Base-by-base conservation (phyloP, 2,797 vertebrate genomes). In the Huso huso region DNA sequence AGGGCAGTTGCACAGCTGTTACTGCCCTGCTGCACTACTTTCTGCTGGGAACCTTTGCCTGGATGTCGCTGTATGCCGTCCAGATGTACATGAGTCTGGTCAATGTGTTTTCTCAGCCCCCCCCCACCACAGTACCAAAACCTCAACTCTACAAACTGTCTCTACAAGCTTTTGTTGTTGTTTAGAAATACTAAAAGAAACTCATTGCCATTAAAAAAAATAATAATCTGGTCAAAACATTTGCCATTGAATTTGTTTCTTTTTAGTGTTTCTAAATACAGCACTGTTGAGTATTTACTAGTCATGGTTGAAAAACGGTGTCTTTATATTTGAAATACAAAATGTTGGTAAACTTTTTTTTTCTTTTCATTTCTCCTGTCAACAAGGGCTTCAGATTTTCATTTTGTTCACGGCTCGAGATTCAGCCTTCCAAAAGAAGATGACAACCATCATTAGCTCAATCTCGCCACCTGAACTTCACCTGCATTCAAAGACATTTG, bases 21-120 rank as follows among this genome's bases (percentile, higher is more conserved):
- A 65, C 86, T 0, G 78, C 72, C 13, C 79, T 90, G 0, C 78
- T 91, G 60, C 88, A 88, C 59, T 90, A 71, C 64, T 90, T 92
- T 70, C 76, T 90, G 62, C 23, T 92, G 60, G 82, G 72, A 0
- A 77, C 84, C 0, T 91, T 93, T 69, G 73, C 69, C 66, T 89
- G 89, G 89, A 82, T 75, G 65, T 70, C 73, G 1, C 7, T 92
- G 18, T 85, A 72, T 0, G 78, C 74, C 6, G 66, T 74, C 0
- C 86, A 90, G 48, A 49, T 91, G 73, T 79, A 77, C 13, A 66
- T 85, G 12, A 49, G 86, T 64, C 70, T 93, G 6, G 63, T 78
- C 8, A 73, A 73, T 10, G 59, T 74, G 55, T 71, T 18, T 10
- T 72, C 58, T 6, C 73, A 51, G 0, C 0, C 13, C 62, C 37